Evolutionary conservation across 2,113 vertebrate species (phyloP).

Genomic region (Sorex fumeus): DNA sequence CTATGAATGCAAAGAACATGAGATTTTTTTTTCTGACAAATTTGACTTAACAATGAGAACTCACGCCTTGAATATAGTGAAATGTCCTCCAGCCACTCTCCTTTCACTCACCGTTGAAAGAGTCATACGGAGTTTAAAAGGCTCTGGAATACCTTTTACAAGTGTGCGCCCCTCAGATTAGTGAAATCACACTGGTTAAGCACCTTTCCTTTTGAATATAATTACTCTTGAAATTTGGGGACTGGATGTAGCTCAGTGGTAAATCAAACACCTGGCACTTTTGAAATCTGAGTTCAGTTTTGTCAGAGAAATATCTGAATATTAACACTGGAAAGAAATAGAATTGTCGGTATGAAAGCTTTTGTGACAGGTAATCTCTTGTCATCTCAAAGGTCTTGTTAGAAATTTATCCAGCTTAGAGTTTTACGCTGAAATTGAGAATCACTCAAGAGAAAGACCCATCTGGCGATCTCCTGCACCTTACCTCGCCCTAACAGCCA

Average conservation of each 20-base stretch:
- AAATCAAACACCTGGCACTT: too few relatives aligned
- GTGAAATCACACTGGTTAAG: constrained; percentile 6
- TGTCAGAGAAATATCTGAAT: neutral
- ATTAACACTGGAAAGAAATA: constrained; percentile 1
- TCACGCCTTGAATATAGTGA: constrained; percentile 77
- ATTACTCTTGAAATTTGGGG: constrained; percentile 11
- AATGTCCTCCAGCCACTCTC: constrained; percentile 69
- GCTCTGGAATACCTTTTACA: neutral
- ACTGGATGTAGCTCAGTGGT: too few relatives aligned
- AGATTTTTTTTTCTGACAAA: constrained; percentile 75
- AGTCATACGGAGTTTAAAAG: constrained; percentile 63
- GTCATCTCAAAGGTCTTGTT: constrained; percentile 12
- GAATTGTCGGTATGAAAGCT: constrained; percentile 9
- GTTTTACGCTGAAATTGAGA: neutral
- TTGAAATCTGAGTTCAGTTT: too few relatives aligned
- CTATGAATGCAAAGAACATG: constrained; percentile 70
- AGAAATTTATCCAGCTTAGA: neutral
- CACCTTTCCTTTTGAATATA: constrained; percentile 36
- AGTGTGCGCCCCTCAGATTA: neutral
- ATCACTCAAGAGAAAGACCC: neutral
- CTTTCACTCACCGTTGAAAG: constrained; percentile 69
- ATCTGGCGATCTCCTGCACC: too few relatives aligned
- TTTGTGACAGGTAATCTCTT: constrained; percentile 33
- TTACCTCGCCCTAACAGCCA: too few relatives aligned
- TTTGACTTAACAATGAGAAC: constrained; percentile 80